Conservation (phyloP, 2,797 vertebrate genomes). For the Acridotheres tristis region DNA sequence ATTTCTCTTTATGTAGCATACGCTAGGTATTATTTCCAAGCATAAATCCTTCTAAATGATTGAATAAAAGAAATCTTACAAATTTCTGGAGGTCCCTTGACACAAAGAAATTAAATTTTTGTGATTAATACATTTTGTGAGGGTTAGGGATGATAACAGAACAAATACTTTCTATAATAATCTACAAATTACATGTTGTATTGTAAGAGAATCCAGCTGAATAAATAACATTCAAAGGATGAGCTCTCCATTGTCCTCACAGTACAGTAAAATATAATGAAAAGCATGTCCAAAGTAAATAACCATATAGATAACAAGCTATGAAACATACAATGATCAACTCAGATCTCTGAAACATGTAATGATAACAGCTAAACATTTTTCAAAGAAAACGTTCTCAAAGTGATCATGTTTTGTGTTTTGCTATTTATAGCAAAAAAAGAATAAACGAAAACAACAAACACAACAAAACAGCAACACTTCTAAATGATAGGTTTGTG, state of each 20-base stretch:
- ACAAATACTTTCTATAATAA: background rate
- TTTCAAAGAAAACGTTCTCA: constrained; percentile 63
- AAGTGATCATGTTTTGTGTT: constrained; percentile 33
- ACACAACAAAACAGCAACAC: background rate
- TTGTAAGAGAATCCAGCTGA: constrained; percentile 36
- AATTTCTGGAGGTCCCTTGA: background rate
- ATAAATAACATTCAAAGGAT: constrained; percentile 60
- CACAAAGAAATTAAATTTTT: background rate
- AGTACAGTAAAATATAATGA: constrained; percentile 36
- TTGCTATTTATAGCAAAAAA: background rate
- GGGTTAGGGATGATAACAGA: background rate
- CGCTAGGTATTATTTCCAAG: background rate
- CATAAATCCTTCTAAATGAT: background rate
- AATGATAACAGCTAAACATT: constrained; percentile 67
- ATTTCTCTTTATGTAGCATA: background rate
- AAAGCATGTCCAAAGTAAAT: constrained; percentile 66
- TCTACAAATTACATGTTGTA: background rate
- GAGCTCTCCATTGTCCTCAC: constrained; percentile 18
- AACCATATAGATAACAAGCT: constrained; percentile 57
- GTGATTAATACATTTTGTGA: background rate
- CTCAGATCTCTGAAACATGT: constrained; percentile 63
- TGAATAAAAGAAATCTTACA: background rate
- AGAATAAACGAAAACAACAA: background rate
- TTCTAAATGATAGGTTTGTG: background rate
- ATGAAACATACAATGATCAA: constrained; percentile 55